Conservation (phyloP, 2,797 vertebrate species). For the Monodelphis domestica region DNA sequence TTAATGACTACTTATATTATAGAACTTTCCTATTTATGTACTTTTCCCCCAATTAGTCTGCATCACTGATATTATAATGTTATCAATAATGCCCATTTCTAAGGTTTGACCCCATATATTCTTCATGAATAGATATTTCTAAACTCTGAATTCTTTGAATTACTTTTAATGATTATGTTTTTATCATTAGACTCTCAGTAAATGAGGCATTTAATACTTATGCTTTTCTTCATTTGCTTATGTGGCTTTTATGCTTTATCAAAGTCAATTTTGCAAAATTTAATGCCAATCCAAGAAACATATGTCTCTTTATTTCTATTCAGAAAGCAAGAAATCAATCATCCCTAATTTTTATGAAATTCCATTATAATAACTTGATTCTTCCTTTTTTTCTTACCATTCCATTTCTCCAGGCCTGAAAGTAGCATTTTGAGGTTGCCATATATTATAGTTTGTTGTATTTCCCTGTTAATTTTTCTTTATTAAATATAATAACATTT, state of each 20-base stretch:
- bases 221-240: neutral
- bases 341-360: neutral
- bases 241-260: neutral
- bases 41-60: neutral
- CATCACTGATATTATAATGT: neutral
- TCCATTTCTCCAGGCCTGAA: neutral
- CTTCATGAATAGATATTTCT: neutral
- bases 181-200: neutral
- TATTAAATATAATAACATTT: neutral
- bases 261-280: neutral
- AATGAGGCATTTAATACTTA: neutral
- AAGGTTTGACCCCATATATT: neutral
- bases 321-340: neutral
- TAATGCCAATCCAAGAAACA: neutral
- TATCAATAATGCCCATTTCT: neutral
- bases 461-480: neutral
- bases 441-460: neutral
- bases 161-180: neutral
- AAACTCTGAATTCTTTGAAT: neutral
- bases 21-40: neutral
- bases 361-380: neutral
- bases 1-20: neutral
- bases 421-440: neutral
- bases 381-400: neutral
- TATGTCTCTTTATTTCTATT: neutral